These are phyloP conservation scores for Neostethus bicornis DNA, from an alignment of 2,797 vertebrate genomes.

Conservation along the genomic window DNA sequence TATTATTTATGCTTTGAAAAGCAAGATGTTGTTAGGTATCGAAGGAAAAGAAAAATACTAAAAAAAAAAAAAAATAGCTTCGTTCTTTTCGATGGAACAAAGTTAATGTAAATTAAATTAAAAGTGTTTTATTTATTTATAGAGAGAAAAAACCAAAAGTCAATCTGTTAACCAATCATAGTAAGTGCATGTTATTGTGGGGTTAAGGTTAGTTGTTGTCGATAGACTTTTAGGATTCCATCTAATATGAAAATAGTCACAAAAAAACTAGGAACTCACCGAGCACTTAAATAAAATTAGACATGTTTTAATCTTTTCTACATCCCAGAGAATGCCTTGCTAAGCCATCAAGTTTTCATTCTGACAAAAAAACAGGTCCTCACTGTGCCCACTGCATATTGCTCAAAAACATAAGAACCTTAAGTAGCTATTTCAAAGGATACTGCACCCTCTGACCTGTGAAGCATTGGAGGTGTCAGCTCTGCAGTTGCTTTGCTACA, in stretches of 20 bases:
- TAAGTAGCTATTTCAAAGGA: conserved; percentile 26
- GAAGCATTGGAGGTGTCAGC: conserved; percentile 33
- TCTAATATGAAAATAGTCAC: background rate
- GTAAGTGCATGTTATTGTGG: conserved; percentile 22
- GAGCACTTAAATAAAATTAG: background rate
- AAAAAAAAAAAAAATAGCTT: too few species aligned
- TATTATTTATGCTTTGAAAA: too few species aligned
- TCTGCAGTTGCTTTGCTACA: conserved; percentile 33
- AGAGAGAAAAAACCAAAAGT: conserved; percentile 49
- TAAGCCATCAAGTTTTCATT: conserved; percentile 10
- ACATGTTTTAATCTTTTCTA: background rate
- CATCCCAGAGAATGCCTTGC: conserved; percentile 1
- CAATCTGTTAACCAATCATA: too few species aligned
- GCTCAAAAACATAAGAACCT: conserved; percentile 18
- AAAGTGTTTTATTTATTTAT: too few species aligned
- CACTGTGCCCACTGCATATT: conserved; percentile 11
- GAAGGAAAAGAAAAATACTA: too few species aligned
- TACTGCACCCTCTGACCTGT: conserved; percentile 40
- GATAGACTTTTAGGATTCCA: background rate
- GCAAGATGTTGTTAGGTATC: too few species aligned
- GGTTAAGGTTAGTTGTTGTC: background rate
- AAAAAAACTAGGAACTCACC: background rate
- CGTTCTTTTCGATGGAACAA: too few species aligned
- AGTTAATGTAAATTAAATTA: too few species aligned
- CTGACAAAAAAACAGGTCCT: conserved; percentile 6